Evolutionary conservation across 2,888 invertebrate genomes (phyloP).

Genomic region (Caenorhabditis sp.): DNA sequence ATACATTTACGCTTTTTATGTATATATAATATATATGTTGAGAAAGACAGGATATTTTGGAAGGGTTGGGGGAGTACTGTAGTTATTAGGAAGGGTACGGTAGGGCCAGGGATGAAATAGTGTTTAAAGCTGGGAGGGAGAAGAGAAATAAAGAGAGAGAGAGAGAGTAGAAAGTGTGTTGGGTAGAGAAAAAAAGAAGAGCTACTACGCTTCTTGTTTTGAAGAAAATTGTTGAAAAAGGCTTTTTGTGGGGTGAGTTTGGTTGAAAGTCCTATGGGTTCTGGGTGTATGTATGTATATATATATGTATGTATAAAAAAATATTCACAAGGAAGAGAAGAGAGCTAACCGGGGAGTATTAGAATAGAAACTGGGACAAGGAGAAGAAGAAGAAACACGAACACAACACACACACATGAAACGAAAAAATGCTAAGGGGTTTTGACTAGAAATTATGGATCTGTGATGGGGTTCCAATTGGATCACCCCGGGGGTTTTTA

Average conservation of each 20-base stretch:
- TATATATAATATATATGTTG: constrained; percentile 10
- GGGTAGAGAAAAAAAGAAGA: no score
- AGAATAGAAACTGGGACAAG: constrained; percentile 13
- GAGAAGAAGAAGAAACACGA: constrained; percentile 32
- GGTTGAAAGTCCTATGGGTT: constrained; percentile 40
- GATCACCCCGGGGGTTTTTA: no score
- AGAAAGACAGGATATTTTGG: constrained; percentile 2
- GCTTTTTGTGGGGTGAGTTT: constrained; percentile 10
- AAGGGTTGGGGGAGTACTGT: constrained; percentile 14
- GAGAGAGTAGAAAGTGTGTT: constrained; percentile 28
- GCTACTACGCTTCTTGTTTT: no score
- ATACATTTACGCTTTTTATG: constrained; percentile 18
- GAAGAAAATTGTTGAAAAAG: no score
- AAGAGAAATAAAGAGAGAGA: background rate
- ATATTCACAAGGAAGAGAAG: constrained; percentile 10
- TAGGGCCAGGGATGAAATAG: constrained; percentile 17
- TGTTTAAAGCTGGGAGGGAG: constrained; percentile 1
- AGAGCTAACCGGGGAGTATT: constrained; percentile 6
- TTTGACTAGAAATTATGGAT: no score
- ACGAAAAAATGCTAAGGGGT: constrained; percentile 20
- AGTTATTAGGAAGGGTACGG: constrained; percentile 22
- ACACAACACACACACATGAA: constrained; percentile 23
- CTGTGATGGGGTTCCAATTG: no score
- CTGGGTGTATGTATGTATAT: background rate
- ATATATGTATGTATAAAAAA: constrained; percentile 16